Conservation (phyloP, 1,140 invertebrate genomes). For the Nasonia longicornis region DNA sequence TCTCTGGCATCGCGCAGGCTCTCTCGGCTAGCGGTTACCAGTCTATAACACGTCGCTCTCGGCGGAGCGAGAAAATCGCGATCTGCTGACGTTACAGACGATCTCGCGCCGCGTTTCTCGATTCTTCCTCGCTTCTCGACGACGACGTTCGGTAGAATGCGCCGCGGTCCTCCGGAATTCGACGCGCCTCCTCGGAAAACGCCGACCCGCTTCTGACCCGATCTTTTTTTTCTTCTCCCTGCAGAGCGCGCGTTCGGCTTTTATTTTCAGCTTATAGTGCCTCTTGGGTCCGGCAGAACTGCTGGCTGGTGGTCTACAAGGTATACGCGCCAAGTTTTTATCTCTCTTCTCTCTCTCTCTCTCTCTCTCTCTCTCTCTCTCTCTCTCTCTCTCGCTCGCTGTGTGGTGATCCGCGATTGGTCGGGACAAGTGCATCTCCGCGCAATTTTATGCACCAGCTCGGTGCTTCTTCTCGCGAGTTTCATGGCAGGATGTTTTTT, state of each 20-base stretch:
- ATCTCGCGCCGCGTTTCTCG: conserved; percentile 48
- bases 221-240: background rate
- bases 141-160: background rate
- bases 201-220: conserved; percentile 4
- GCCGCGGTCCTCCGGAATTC: background rate
- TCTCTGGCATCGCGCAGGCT: conserved; percentile 14
- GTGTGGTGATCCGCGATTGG: background rate
- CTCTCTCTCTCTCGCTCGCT: background rate
- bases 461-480: background rate
- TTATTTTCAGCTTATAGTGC: background rate
- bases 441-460: background rate
- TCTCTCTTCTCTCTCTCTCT: background rate
- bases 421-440: background rate
- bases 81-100: conserved; percentile 61
- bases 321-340: background rate
- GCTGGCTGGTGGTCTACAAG: background rate
- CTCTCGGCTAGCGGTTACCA: conserved; percentile 24
- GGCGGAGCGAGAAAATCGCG: conserved; percentile 55
- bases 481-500: background rate
- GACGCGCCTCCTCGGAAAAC: background rate
- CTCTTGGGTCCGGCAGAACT: background rate
- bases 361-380: no score
- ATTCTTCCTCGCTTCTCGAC: conserved; percentile 22
- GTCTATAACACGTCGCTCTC: conserved; percentile 7
- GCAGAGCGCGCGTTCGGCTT: background rate